Evolutionary conservation across 35 echinoderm and acorn worm genomes (phyloP), one percentile per base, ranked within the genome.

Genomic region (Lytechinus pictus): DNA sequence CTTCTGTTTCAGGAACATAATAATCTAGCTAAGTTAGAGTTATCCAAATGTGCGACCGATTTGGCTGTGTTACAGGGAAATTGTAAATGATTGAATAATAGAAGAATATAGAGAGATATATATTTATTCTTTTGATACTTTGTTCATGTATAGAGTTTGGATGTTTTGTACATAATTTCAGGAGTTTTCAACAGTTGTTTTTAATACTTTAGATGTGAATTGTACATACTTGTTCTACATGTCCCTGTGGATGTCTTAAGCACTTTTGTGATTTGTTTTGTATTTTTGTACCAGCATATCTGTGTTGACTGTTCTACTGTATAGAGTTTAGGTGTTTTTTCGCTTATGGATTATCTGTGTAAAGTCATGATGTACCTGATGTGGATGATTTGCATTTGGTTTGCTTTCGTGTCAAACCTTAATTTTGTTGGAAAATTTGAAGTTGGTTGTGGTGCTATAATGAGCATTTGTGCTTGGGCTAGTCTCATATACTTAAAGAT

Each of bases 91-190:
- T 79, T n/a, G 21, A 79, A 79, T 79, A 79, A 79, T 79, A 79
- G 21, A 79, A 79, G 21, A 79, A 79, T 79, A 79, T 79, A 79
- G 66, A 79, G 66, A 79, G 66, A 79, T 79, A 79, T 79, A 79
- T 79, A 79, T 79, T 79, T 79, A 79, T 79, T 79, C 66, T 79
- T 79, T 79, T 79, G 66, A 79, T 79, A 79, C 66, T 79, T 79
- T 79, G 66, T 79, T 79, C 19, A n/a, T 79, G 66, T 79, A 79
- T 79, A 79, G 66, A 79, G n/a, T n/a, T 79, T n/a, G 66, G 66
- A 79, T 79, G 66, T 79, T 79, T 24, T 79, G 66, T 79, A 79
- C 66, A 79, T 79, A 79, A 79, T 79, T 79, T 79, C 19, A 79
- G 66, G n/a, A 79, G 66, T 79, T 16, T 79, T 79, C 21, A 6